Base-by-base conservation (phyloP, 2,797 vertebrate species). In the Pelodytes ibericus region DNA sequence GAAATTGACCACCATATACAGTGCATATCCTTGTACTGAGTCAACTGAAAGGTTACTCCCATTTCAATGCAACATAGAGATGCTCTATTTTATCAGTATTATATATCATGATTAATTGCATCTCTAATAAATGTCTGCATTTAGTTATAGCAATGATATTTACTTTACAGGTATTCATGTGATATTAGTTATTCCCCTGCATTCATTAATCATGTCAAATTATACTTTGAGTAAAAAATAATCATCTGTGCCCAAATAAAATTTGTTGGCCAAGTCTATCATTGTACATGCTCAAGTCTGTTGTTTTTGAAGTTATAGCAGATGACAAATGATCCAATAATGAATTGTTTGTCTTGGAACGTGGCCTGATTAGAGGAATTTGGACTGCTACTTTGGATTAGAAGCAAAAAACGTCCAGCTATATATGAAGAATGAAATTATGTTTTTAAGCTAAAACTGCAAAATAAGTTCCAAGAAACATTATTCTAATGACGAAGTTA, bases 291-390 rank as follows among this genome's bases (percentile, higher is more conserved):
- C 25, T 56, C 36, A 47, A 36, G 27, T 64, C 31, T 77, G 47
- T 44, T 25, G 59, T 10, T 64, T 62, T 71, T 39, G 44, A 64
- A 71, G 8, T 27, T 70, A 7, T 24, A 71, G 24, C 51, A 58
- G 51, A 72, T 77, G 69, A 77, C 56, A 63, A 77, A 77, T 77
- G 61, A 77, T 33, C 11, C 75, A 64, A 39, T n/a, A 58, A 65
- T 22, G 4, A 49, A n/a, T 67, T 51, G 57, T 71, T 33, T 72
- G 61, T 27, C 36, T 72, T 72, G 68, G 61, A 72, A 64, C 58
- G 6, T 7, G 15, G 44, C 33, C 67, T 77, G 67, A 77, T 77
- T 77, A 44, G 25, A 44, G 26, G 47, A 77, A 57, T 77, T 36
- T 61, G 30, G 53, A 15, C 30, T 33, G 57, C 58, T 59, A 26